phyloP scores from a whole-genome alignment of 1,140 invertebrate species.

The Mesaphorura yosii region DNA sequence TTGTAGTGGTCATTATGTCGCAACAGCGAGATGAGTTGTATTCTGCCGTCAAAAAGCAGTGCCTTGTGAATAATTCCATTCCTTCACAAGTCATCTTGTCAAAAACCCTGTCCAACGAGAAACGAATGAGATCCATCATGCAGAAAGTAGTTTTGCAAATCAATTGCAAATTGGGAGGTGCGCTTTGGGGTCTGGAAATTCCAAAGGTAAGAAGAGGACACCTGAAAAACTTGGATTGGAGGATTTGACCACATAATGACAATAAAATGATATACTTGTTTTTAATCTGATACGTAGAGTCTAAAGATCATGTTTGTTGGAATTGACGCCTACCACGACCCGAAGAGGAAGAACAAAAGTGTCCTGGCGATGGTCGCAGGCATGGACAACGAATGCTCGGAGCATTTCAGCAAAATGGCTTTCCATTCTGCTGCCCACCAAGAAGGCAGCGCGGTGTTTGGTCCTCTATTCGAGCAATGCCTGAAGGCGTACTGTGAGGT shows the following conservation, averaged over 20 bases:
- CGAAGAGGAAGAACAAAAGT: slow-evolving; percentile 38
- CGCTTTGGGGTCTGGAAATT: slow-evolving; percentile 72
- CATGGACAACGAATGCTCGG: slow-evolving; percentile 56
- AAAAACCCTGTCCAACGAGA: slow-evolving; percentile 54
- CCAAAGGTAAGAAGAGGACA: slow-evolving; percentile 50
- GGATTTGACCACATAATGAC: neutral
- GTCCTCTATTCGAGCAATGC: slow-evolving; percentile 52
- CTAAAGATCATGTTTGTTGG: slow-evolving; percentile 67
- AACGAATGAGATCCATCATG: slow-evolving; percentile 60
- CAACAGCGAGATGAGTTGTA: slow-evolving; percentile 72
- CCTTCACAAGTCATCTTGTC: slow-evolving; percentile 57
- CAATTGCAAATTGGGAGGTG: slow-evolving; percentile 89
- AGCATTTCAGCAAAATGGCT: slow-evolving; percentile 61
- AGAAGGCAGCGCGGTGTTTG: slow-evolving; percentile 63
- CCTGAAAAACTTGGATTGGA: neutral
- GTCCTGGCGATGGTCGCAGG: slow-evolving; percentile 69
- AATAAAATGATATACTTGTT: slow-evolving; percentile 10
- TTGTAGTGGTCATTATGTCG: slow-evolving; percentile 69
- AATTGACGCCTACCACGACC: slow-evolving; percentile 76
- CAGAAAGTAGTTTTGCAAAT: slow-evolving; percentile 90
- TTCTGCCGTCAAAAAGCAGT: slow-evolving; percentile 72
- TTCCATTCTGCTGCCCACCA: slow-evolving; percentile 57
- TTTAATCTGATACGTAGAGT: slow-evolving; percentile 35
- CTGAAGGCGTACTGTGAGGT: slow-evolving; percentile 54
- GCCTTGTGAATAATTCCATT: slow-evolving; percentile 64